These are phyloP conservation scores for Subacronicta megacephala DNA, from an alignment of 2,888 invertebrate genomes.

Conservation along the genomic window DNA sequence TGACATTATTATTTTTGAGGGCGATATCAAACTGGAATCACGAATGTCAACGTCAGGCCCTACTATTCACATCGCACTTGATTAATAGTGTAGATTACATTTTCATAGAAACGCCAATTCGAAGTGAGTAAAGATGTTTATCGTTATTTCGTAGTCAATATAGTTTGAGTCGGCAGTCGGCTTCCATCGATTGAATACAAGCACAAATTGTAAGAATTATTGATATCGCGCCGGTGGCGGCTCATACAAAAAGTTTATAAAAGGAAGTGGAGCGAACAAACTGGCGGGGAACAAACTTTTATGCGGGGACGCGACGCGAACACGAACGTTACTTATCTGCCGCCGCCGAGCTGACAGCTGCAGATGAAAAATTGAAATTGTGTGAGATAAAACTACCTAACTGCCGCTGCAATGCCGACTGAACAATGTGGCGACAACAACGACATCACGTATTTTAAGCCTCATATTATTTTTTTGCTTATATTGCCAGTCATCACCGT, in stretches of 20 bases:
- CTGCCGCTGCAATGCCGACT: constrained; percentile 78
- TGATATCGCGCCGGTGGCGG: constrained; percentile 77
- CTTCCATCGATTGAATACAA: constrained; percentile 70
- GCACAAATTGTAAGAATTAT: constrained; percentile 85
- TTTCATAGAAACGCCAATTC: constrained; percentile 45
- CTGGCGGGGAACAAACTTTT: constrained; percentile 85
- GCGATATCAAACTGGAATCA: constrained; percentile 41
- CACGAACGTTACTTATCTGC: constrained; percentile 87
- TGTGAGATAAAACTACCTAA: constrained; percentile 89
- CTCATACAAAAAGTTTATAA: constrained; percentile 87
- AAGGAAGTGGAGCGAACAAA: constrained; percentile 87
- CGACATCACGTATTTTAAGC: constrained; percentile 53
- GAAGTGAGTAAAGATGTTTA: constrained; percentile 60
- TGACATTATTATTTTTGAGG: constrained; percentile 49
- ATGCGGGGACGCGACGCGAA: constrained; percentile 80
- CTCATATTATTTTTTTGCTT: constrained; percentile 46
- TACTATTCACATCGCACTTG: constrained; percentile 42
- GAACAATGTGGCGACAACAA: constrained; percentile 82
- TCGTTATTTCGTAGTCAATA: constrained; percentile 58
- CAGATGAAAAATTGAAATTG: constrained; percentile 90
- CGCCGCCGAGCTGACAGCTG: constrained; percentile 87
- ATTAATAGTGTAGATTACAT: constrained; percentile 56
- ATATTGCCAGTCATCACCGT: constrained; percentile 19
- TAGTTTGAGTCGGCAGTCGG: constrained; percentile 59
- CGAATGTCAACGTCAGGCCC: constrained; percentile 50